phyloP scores from a whole-genome alignment of 2,888 invertebrate genomes.

The Leptopilina myrica region DNA sequence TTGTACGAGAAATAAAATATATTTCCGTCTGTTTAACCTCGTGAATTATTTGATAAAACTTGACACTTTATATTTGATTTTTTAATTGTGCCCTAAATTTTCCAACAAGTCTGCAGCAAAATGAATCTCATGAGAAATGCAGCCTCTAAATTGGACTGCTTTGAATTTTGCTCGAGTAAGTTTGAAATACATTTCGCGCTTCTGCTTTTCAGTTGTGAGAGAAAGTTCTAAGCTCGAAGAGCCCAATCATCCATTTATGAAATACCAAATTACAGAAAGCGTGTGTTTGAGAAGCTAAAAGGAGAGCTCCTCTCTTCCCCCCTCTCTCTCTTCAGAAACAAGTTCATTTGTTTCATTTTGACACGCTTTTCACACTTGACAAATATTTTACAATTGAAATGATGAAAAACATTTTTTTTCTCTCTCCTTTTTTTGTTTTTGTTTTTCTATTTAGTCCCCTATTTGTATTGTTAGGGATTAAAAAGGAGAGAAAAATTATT shows the following conservation, averaged over 20 bases:
- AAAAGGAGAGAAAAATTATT: not conserved
- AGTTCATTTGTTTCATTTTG: not conserved
- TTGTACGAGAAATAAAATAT: too few species aligned
- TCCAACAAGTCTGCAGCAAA: not conserved
- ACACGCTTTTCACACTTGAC: not conserved
- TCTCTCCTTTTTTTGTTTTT: too few species aligned
- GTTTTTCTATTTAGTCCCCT: too few species aligned
- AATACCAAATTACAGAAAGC: slow-evolving; percentile 17
- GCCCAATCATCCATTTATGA: slow-evolving; percentile 26
- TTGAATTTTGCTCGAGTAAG: slow-evolving; percentile 25
- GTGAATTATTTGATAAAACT: not conserved
- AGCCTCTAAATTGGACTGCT: slow-evolving; percentile 26
- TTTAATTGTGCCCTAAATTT: slow-evolving; percentile 13
- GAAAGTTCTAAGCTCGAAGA: slow-evolving; percentile 16
- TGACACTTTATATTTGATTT: not conserved
- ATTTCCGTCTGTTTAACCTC: too few species aligned
- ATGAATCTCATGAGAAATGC: slow-evolving; percentile 12
- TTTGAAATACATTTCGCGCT: slow-evolving; percentile 26
- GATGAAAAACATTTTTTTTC: not conserved
- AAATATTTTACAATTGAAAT: not conserved
- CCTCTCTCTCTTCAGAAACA: not conserved
- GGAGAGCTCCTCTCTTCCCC: not conserved
- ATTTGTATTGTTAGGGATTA: too few species aligned
- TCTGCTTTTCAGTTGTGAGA: slow-evolving; percentile 12
- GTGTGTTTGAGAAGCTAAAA: slow-evolving; percentile 7